Base-by-base conservation (phyloP, 2,797 vertebrate species). In the Saxicola maurus region DNA sequence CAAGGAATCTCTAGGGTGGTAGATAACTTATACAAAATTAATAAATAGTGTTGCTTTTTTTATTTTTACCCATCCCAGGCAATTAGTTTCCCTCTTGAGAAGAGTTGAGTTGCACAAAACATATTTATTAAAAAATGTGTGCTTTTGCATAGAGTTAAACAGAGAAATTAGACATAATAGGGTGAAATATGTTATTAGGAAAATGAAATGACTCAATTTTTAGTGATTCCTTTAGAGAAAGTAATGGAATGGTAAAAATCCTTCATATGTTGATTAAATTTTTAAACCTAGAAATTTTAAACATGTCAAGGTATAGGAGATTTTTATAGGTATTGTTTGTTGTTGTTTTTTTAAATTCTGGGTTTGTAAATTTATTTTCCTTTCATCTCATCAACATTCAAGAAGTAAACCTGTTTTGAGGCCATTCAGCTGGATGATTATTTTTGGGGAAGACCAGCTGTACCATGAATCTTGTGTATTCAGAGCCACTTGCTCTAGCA, bases 11-110 rank as follows among this genome's bases (percentile, higher is more conserved):
- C 91, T 82, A 52, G 83, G 88, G 93, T 94, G 73, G 87, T 89
- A 55, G 68, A 94, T 94, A 95, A 95, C 95, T 96, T 95, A 96
- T 77, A 95, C 81, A 96, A 97, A 97, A 96, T 97, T 97, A 97
- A 96, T 97, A 97, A 96, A 95, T 93, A 71, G 84, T 91, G 89
- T 94, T 96, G 69, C 87, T 92, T 97, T 66, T 64, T 97, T 96
- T 93, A 20, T 97, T 95, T 86, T 95, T 43, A 31, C 87, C 89
- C 45, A 87, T 96, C 82, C 94, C 86, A 94, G 94, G 82, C 95
- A 95, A 92, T 96, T 96, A 71, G 12, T 76, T 87, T 95, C 77
- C 61, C 52, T 92, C 87, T 89, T 88, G 74, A 87, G 51, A 57
- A 80, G 87, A 79, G 73, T n/a, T 33, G 25, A 49, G 27, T 83